Evolutionary conservation across 2,113 vertebrate species (phyloP).

Genomic region (Cochlearius cochlearius): DNA sequence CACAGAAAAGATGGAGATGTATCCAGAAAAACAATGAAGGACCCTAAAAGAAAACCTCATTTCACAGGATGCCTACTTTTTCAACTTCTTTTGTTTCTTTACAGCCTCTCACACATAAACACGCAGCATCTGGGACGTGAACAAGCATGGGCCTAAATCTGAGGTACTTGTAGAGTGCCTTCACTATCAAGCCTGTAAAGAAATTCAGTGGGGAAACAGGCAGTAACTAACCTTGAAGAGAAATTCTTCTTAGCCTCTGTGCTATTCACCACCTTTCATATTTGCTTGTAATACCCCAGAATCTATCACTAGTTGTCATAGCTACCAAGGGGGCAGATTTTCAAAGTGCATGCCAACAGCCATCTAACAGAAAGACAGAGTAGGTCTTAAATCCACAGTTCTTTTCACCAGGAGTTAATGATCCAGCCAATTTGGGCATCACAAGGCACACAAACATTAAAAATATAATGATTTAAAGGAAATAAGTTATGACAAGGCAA

Average conservation of each 20-base stretch:
- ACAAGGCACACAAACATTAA: neutral
- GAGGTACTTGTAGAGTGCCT: neutral
- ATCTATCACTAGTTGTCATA: conserved; percentile 18
- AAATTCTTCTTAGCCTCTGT: neutral
- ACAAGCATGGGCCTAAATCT: neutral
- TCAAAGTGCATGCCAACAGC: neutral
- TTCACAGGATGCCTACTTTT: neutral
- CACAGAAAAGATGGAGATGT: neutral
- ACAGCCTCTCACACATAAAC: neutral
- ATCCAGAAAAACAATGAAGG: neutral
- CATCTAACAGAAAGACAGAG: neutral
- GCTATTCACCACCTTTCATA: neutral
- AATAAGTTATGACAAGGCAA: conserved; percentile 7
- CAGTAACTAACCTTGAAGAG: neutral
- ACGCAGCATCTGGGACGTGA: neutral
- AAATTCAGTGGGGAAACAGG: neutral
- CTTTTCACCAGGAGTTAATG: neutral
- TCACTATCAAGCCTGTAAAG: neutral
- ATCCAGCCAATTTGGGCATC: neutral
- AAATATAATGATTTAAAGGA: neutral
- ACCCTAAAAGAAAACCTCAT: neutral
- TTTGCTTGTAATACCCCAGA: neutral
- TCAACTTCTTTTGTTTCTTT: neutral
- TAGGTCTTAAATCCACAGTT: neutral
- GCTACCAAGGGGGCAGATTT: conserved; percentile 17